These are phyloP conservation scores for Aphidius gifuensis DNA, from an alignment of 1,140 invertebrate genomes.

Conservation along the genomic window DNA sequence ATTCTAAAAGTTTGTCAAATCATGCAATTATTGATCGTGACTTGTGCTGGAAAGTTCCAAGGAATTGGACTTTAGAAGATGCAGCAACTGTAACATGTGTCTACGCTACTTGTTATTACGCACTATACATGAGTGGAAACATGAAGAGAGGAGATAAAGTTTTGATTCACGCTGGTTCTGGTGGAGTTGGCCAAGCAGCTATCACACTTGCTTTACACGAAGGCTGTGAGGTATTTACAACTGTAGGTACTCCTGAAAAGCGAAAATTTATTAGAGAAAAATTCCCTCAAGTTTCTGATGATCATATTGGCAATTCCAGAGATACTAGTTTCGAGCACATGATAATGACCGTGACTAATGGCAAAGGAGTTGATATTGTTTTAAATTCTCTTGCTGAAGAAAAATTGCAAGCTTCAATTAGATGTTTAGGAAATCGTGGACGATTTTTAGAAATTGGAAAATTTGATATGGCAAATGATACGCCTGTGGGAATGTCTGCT, in stretches of 20 bases:
- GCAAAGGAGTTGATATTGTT: slow-evolving; percentile 72
- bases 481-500: slow-evolving; percentile 65
- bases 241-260: slow-evolving; percentile 70
- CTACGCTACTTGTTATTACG: slow-evolving; percentile 82
- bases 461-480: slow-evolving; percentile 68
- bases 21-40: slow-evolving; percentile 58
- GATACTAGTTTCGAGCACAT: slow-evolving; percentile 69
- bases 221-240: slow-evolving; percentile 69
- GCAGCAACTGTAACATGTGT: slow-evolving; percentile 85
- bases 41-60: slow-evolving; percentile 78
- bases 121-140: slow-evolving; percentile 60
- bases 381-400: slow-evolving; percentile 78
- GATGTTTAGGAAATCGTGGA: slow-evolving; percentile 69
- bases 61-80: slow-evolving; percentile 79
- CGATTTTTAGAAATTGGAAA: slow-evolving; percentile 78
- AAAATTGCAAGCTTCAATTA: slow-evolving; percentile 72
- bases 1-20: slow-evolving; percentile 60
- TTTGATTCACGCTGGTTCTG: slow-evolving; percentile 72
- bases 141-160: slow-evolving; percentile 64
- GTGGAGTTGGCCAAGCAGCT: slow-evolving; percentile 78
- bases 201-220: slow-evolving; percentile 66
- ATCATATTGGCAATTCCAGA: slow-evolving; percentile 72
- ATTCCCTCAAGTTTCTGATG: slow-evolving; percentile 66
- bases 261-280: slow-evolving; percentile 62
- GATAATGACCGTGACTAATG: slow-evolving; percentile 61